These are phyloP conservation scores for Danionella dracula DNA, from an alignment of 2,797 vertebrate genomes.

Conservation along the genomic window DNA sequence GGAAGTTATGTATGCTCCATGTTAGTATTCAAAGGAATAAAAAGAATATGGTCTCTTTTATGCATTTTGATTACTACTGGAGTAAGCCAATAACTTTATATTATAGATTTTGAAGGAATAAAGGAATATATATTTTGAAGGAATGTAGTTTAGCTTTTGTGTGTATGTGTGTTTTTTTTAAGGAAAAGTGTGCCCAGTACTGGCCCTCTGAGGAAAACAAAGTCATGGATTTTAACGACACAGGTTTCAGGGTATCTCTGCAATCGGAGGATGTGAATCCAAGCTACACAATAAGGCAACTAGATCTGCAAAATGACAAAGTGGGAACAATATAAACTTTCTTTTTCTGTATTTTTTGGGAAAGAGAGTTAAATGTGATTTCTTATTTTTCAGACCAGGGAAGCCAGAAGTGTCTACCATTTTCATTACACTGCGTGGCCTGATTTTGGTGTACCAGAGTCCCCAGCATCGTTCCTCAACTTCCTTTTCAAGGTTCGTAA, in stretches of 20 bases:
- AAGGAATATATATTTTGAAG: too few species aligned
- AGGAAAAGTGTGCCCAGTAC: conserved; percentile 98
- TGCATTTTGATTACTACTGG: too few species aligned
- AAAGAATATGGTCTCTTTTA: too few species aligned
- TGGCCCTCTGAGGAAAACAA: conserved; percentile 85
- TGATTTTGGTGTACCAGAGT: conserved; percentile 96
- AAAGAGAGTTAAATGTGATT: background rate
- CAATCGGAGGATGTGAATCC: conserved; percentile 87
- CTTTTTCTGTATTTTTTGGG: too few species aligned
- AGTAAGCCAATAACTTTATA: too few species aligned
- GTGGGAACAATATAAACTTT: conserved; percentile 46
- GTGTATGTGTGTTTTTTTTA: conserved; percentile 28
- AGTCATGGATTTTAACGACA: conserved; percentile 86
- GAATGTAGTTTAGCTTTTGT: too few species aligned
- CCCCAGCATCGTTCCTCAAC: conserved; percentile 93
- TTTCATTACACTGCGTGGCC: conserved; percentile 99
- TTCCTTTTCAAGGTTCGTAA: conserved; percentile 93
- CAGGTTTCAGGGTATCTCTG: conserved; percentile 84
- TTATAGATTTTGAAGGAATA: too few species aligned
- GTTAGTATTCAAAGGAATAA: too few species aligned
- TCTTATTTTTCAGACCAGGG: conserved; percentile 71
- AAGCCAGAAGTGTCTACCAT: conserved; percentile 87
- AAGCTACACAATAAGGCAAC: conserved; percentile 84
- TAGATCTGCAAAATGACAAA: conserved; percentile 82
- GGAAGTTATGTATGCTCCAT: too few species aligned